Evolutionary conservation across 2,888 invertebrate species (phyloP).

Genomic region (Chydorus sphaericus): DNA sequence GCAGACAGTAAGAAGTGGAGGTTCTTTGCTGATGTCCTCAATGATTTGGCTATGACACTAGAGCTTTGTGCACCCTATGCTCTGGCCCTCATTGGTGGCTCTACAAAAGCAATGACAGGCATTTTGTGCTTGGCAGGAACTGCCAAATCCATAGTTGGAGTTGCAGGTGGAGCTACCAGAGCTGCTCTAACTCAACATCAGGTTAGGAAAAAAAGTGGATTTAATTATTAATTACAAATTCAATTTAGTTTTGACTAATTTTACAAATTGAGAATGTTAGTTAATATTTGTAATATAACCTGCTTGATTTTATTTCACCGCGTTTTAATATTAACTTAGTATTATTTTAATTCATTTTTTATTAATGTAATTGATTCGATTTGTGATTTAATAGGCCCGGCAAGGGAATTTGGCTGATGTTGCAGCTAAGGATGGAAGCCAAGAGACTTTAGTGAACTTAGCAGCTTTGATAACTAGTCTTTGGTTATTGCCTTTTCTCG

Average conservation of each 20-base stretch:
- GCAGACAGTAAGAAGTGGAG: slow-evolving; percentile 92
- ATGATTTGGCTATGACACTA: slow-evolving; percentile 76
- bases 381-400: slow-evolving; percentile 41
- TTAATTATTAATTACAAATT: background rate
- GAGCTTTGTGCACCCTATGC: slow-evolving; percentile 65
- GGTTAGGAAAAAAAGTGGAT: slow-evolving; percentile 25
- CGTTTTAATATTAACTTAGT: slow-evolving; percentile 3
- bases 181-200: slow-evolving; percentile 88
- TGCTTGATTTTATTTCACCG: too few species aligned
- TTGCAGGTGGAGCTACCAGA: slow-evolving; percentile 76
- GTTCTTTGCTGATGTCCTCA: slow-evolving; percentile 79
- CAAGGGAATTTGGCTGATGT: slow-evolving; percentile 85
- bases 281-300: background rate
- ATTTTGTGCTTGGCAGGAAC: slow-evolving; percentile 57
- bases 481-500: slow-evolving; percentile 48
- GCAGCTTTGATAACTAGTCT: slow-evolving; percentile 67
- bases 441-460: slow-evolving; percentile 90
- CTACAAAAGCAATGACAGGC: slow-evolving; percentile 29
- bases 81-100: slow-evolving; percentile 25
- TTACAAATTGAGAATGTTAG: background rate
- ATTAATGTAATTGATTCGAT: background rate
- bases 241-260: background rate
- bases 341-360: slow-evolving; percentile 15
- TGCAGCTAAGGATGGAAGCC: slow-evolving; percentile 86
- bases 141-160: slow-evolving; percentile 74